Percentiles rank a stretch among this genome's conserved stretches.
Evolutionary conservation across 2,113 vertebrate genomes (phyloP).

Genomic region (Chloroceryle aenea): DNA sequence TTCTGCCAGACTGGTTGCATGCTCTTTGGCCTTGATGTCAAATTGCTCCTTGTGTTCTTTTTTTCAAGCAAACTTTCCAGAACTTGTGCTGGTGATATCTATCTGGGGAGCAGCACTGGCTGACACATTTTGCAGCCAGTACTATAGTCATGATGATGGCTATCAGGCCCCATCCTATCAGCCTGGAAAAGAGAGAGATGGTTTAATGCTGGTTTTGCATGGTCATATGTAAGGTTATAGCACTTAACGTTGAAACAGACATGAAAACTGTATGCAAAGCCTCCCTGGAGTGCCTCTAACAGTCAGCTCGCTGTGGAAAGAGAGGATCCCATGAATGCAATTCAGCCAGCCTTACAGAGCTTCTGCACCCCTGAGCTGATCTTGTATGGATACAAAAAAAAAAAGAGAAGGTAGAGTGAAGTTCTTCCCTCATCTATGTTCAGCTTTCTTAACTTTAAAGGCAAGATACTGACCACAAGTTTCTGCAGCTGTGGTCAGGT

Average conservation of each 20-base stretch:
- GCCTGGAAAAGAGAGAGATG: conserved; percentile 53
- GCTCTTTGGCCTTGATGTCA: conserved; percentile 49
- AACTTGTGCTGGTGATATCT: conserved; percentile 82
- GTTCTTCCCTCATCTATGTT: neutral
- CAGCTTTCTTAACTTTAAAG: neutral
- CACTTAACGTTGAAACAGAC: neutral
- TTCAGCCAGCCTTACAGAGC: neutral
- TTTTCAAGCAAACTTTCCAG: conserved; percentile 75
- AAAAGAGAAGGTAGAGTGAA: neutral
- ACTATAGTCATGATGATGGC: neutral
- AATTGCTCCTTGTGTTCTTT: conserved; percentile 75
- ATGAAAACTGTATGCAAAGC: neutral
- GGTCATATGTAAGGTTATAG: neutral
- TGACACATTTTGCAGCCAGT: conserved; percentile 61
- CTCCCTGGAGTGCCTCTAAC: neutral
- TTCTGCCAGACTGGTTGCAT: conserved; percentile 77
- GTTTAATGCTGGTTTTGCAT: neutral
- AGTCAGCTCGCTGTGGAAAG: neutral
- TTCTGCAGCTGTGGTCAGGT: neutral
- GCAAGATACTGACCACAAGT: neutral
- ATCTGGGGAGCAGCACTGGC: conserved; percentile 72
- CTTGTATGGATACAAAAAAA: neutral
- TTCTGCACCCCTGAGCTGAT: neutral
- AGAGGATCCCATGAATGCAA: neutral
- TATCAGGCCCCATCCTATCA: conserved; percentile 83